Conservation (phyloP, 2,888 invertebrate genomes). For the Dascillus cervinus region DNA sequence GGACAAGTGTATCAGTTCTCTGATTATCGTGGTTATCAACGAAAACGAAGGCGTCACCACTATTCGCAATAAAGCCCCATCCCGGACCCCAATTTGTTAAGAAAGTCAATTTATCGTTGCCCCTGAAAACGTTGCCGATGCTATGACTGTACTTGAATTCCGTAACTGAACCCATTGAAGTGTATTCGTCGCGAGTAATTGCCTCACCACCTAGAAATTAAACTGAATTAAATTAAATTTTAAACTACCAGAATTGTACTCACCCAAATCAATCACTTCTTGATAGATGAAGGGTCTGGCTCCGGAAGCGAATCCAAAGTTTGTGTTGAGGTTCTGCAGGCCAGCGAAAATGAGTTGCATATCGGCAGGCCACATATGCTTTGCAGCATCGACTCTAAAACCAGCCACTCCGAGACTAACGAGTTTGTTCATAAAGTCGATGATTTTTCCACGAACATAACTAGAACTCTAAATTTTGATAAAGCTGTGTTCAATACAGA, state of each 20-base stretch:
- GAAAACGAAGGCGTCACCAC: slow-evolving; percentile 29
- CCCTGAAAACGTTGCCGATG: slow-evolving; percentile 50
- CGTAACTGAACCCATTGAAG: slow-evolving; percentile 54
- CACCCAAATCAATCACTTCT: slow-evolving; percentile 65
- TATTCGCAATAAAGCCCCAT: slow-evolving; percentile 57
- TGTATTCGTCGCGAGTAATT: slow-evolving; percentile 40
- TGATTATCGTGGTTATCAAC: slow-evolving; percentile 68
- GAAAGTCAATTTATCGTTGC: slow-evolving; percentile 57
- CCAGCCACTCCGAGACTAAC: slow-evolving; percentile 63
- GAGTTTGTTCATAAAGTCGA: slow-evolving; percentile 60
- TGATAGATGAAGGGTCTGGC: slow-evolving; percentile 64
- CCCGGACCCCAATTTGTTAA: slow-evolving; percentile 54
- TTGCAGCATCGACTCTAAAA: slow-evolving; percentile 71
- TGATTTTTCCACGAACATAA: slow-evolving; percentile 57
- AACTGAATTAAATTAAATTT: slow-evolving; percentile 44
- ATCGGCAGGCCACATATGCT: slow-evolving; percentile 74
- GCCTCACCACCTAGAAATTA: slow-evolving; percentile 31
- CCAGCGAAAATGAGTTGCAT: slow-evolving; percentile 57
- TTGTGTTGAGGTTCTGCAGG: slow-evolving; percentile 53
- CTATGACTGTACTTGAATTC: slow-evolving; percentile 61
- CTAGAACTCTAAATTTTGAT: slow-evolving; percentile 4
- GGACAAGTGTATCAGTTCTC: slow-evolving; percentile 57
- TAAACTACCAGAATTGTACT: slow-evolving; percentile 8
- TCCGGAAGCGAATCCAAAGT: slow-evolving; percentile 55
- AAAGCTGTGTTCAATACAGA: too few relatives aligned